These are phyloP conservation scores for Drosophila atroscutellata DNA, from an alignment of 2,888 invertebrate genomes.

Conservation along the genomic window DNA sequence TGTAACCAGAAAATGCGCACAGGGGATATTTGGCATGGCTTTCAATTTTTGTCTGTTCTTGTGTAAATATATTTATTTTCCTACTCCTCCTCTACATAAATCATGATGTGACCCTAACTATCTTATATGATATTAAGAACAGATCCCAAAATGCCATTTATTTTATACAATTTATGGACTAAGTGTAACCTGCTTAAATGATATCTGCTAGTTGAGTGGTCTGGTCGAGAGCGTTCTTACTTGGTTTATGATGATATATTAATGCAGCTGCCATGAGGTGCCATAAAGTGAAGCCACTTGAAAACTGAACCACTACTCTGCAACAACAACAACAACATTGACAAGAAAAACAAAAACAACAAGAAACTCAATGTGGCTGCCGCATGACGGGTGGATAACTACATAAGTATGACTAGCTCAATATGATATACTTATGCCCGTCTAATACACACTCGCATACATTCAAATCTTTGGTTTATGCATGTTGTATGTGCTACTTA, in stretches of 20 bases:
- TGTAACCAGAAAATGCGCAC: background rate
- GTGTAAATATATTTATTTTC: background rate
- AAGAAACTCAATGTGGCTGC: slow-evolving; percentile 11
- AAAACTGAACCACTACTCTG: slow-evolving; percentile 26
- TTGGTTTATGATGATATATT: slow-evolving; percentile 65
- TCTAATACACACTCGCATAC: slow-evolving; percentile 10
- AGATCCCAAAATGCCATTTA: background rate
- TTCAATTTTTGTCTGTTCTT: background rate
- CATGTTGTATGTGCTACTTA: slow-evolving; percentile 53
- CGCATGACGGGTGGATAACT: slow-evolving; percentile 32
- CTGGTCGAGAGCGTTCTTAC: background rate
- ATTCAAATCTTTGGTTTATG: slow-evolving; percentile 40
- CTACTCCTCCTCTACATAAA: background rate
- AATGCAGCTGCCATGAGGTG: slow-evolving; percentile 61
- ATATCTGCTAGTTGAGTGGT: background rate
- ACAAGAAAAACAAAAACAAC: slow-evolving; percentile 16
- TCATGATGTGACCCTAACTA: background rate
- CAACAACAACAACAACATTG: slow-evolving; percentile 28
- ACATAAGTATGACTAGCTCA: slow-evolving; percentile 35
- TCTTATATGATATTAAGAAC: background rate
- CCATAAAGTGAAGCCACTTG: slow-evolving; percentile 70
- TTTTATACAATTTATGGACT: background rate
- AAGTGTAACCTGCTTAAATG: background rate
- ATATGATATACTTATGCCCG: slow-evolving; percentile 12
- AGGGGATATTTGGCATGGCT: background rate